Base-by-base conservation (phyloP, 2,113 vertebrate genomes). In the Zosterops japonicus region DNA sequence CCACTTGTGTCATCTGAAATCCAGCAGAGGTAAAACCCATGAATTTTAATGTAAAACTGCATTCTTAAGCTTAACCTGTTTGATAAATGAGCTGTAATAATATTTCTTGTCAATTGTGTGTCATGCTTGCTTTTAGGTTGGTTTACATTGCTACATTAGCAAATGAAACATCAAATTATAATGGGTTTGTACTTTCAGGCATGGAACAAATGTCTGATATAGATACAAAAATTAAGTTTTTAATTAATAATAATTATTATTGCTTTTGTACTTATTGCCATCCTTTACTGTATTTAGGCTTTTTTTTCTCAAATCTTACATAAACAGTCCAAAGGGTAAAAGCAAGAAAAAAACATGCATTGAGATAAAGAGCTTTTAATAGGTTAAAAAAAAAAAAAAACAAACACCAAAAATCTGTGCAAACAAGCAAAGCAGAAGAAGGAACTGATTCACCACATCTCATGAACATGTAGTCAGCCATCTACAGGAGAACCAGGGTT, bases 121-220 rank as follows among this genome's bases (percentile, higher is more conserved):
- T 23, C 47, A 36, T 69, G 46, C 29, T 36, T 91, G 8, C 41
- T 42, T 76, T 74, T 74, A 57, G 81, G 28, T 27, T 81, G 42
- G 8, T 80, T 85, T 59, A 59, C 7, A 50, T 35, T 76, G 42
- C 8, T 71, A 29, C 24, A 7, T 83, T 88, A 91, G 59, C 39
- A 96, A 97, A 97, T 83, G n/a, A 94, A 89, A 47, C n/a, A 74
- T 49, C 76, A 90, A 93, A 83, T 95, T 39, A 56, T 87, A 74
- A 86, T 87, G 39, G 74, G 16, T 35, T 57, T 88, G n/a, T 29
- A 82, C 71, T 94, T 94, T 83, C 67, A 53, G 10, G 35, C 36
- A 90, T 83, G n/a, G 67, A 63, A 65, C n/a, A 92, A 95, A 24
- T 92, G 52, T 55, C 11, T 75, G 8, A 53, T 87, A 65, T 1